Evolutionary conservation across 2,797 vertebrate species (phyloP).

Genomic region (Toxotes lorentzi): DNA sequence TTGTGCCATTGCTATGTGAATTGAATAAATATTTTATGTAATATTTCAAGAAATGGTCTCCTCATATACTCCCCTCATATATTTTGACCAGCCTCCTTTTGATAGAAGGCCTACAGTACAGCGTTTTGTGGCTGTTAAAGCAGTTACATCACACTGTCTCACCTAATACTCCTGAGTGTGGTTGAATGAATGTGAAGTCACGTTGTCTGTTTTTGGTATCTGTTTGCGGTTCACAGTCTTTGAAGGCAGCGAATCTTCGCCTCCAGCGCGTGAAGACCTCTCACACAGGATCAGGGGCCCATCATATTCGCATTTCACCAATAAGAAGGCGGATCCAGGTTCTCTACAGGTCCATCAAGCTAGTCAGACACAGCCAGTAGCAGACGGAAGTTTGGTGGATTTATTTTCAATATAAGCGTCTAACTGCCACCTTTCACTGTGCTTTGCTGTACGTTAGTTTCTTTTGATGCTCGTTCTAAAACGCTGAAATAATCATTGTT

Average conservation of each 20-base stretch:
- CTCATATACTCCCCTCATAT: background rate
- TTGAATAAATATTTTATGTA: background rate
- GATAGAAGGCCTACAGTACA: background rate
- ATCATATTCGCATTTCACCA: slow-evolving; percentile 48
- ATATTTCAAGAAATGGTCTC: background rate
- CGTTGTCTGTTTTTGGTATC: background rate
- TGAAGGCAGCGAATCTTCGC: slow-evolving; percentile 30
- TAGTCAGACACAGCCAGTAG: background rate
- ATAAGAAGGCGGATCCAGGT: slow-evolving; percentile 51
- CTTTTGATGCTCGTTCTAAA: background rate
- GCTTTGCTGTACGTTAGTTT: background rate
- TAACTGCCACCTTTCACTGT: background rate
- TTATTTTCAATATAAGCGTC: slow-evolving; percentile 15
- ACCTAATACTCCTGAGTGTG: too few species aligned
- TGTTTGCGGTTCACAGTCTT: background rate
- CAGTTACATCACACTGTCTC: background rate
- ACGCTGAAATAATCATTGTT: background rate
- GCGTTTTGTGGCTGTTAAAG: background rate
- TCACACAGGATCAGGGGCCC: background rate
- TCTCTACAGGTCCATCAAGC: slow-evolving; percentile 2
- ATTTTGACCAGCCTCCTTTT: background rate
- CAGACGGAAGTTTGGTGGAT: accelerated
- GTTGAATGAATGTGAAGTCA: background rate
- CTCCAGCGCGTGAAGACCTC: slow-evolving; percentile 28
- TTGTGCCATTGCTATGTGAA: background rate